Percentiles rank a stretch among this genome's conserved stretches.
Conservation (phyloP, 2,888 invertebrate species). For the Apamea crenata region DNA sequence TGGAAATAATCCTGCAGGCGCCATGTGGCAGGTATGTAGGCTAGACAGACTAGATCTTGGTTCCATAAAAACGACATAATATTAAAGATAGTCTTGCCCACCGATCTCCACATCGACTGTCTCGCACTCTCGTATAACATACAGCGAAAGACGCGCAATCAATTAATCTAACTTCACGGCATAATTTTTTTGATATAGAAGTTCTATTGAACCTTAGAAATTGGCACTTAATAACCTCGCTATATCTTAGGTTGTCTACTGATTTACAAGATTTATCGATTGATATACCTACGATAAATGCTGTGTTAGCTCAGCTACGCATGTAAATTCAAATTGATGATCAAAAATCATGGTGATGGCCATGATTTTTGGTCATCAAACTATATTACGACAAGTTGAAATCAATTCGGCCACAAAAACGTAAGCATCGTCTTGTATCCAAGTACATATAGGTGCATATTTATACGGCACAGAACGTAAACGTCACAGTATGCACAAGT, state of each 20-base stretch:
- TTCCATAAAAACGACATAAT: conserved; percentile 4
- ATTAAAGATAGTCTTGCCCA: neutral
- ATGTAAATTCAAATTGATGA: neutral
- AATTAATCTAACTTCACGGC: neutral
- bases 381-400: neutral
- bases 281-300: neutral
- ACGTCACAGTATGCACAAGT: conserved; percentile 71
- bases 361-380: no score
- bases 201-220: neutral
- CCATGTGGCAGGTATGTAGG: conserved; percentile 1
- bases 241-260: neutral
- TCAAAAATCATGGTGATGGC: neutral
- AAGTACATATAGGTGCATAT: conserved; percentile 10
- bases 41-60: neutral
- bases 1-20: conserved; percentile 2
- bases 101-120: neutral
- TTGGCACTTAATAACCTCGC: neutral
- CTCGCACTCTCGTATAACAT: neutral
- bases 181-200: neutral
- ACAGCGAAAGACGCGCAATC: neutral
- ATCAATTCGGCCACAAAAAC: neutral
- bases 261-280: neutral
- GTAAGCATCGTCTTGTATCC: conserved; percentile 6
- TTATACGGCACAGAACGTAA: conserved; percentile 58
- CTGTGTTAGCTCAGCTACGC: neutral